Conservation (phyloP, 2,888 invertebrate genomes). For the Polydrusus pterygomalis region DNA sequence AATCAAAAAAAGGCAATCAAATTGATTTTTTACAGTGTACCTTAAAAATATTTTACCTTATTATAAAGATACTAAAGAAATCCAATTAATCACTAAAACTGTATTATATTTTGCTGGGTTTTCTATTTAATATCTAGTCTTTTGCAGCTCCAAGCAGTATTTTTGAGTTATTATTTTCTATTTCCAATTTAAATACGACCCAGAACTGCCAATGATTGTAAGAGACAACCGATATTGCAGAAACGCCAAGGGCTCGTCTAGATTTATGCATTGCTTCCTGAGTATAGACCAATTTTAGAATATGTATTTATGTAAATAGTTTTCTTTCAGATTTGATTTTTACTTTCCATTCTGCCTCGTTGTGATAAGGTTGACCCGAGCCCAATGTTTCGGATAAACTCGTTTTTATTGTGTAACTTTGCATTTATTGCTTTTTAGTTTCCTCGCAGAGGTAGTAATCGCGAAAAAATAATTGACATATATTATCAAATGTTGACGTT, state of each 20-base stretch:
- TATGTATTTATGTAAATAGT: conserved; percentile 65
- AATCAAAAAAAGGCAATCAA: too few relatives aligned
- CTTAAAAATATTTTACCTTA: too few relatives aligned
- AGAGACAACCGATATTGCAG: conserved; percentile 32
- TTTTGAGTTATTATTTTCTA: conserved; percentile 37
- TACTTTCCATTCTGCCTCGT: conserved; percentile 42
- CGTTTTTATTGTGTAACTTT: conserved; percentile 26
- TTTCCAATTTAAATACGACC: conserved; percentile 41
- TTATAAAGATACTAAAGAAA: too few relatives aligned
- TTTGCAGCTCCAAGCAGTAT: background rate
- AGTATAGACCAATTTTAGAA: conserved; percentile 60
- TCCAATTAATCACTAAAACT: too few relatives aligned
- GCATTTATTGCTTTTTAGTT: conserved; percentile 13
- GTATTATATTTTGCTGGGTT: too few relatives aligned
- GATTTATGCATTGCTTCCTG: conserved; percentile 62
- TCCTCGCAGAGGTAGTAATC: background rate
- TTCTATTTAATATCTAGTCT: background rate
- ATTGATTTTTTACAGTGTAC: too few relatives aligned
- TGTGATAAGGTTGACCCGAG: conserved; percentile 29
- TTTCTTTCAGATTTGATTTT: conserved; percentile 60
- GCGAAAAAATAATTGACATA: too few relatives aligned
- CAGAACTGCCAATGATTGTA: conserved; percentile 31
- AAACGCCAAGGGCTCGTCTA: conserved; percentile 50
- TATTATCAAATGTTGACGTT: too few relatives aligned
- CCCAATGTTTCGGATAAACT: conserved; percentile 22